phyloP scores from a whole-genome alignment of 2,113 vertebrate species.

The Eolophus roseicapilla region DNA sequence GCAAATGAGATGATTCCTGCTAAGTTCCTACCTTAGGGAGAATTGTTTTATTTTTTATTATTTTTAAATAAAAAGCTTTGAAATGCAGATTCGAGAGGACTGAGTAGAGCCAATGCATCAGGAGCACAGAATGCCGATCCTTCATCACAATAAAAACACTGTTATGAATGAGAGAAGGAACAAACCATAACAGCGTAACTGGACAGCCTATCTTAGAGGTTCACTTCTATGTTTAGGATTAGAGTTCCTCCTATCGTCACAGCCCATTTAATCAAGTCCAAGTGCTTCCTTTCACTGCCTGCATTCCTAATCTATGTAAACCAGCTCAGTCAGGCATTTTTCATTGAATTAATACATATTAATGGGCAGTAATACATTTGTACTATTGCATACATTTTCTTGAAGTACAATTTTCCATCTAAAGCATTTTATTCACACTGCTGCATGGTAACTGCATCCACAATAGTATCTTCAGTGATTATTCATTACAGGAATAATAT shows the following conservation, averaged over 20 bases:
- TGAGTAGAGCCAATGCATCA: neutral
- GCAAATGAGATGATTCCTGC: conserved; percentile 5
- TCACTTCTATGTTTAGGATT: neutral
- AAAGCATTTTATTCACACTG: conserved; percentile 70
- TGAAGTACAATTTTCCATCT: conserved; percentile 68
- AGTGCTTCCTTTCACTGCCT: conserved; percentile 55
- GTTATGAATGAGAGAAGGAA: neutral
- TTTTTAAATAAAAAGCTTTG: conserved; percentile 15
- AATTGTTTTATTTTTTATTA: neutral
- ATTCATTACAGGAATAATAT: conserved; percentile 67
- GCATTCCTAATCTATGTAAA: conserved; percentile 65
- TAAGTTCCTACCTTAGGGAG: conserved; percentile 1
- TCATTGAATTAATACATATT: conserved; percentile 73
- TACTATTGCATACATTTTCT: conserved; percentile 67
- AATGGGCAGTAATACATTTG: conserved; percentile 69
- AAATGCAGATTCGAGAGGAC: neutral
- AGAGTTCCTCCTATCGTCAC: conserved; percentile 11
- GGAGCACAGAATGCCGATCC: neutral
- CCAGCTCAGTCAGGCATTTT: conserved; percentile 60
- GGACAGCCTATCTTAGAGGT: neutral
- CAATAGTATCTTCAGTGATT: conserved; percentile 67
- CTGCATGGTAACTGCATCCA: conserved; percentile 60
- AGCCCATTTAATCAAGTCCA: conserved; percentile 63
- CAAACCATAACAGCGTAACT: neutral
- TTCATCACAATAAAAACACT: neutral